Evolutionary conservation across 2,888 invertebrate species (phyloP).

Genomic region (Drosophila histrio): DNA sequence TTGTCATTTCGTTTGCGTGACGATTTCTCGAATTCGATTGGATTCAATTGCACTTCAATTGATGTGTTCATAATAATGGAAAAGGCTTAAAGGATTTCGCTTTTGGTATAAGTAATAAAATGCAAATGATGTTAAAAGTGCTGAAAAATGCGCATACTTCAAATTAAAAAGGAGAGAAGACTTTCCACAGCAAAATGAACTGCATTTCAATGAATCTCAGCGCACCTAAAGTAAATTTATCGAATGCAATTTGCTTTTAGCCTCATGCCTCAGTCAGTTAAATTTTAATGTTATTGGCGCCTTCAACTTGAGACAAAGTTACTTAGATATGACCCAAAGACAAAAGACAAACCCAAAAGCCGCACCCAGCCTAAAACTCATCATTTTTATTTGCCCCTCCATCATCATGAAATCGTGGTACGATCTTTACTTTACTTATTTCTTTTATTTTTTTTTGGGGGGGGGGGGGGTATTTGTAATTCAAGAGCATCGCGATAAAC

Average conservation of each 20-base stretch:
- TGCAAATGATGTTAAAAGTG: conserved; percentile 8
- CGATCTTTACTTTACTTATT: neutral
- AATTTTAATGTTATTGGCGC: conserved; percentile 66
- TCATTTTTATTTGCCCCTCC: conserved; percentile 38
- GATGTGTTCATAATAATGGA: conserved; percentile 60
- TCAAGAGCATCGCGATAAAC: conserved; percentile 82
- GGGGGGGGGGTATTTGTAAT: conserved; percentile 58
- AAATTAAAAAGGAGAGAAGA: neutral
- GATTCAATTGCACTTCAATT: conserved; percentile 46
- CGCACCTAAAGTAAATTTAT: conserved; percentile 16
- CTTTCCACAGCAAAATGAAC: conserved; percentile 1
- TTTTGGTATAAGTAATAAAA: neutral
- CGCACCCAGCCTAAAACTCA: conserved; percentile 45
- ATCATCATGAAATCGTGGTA: conserved; percentile 8
- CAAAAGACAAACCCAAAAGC: conserved; percentile 13
- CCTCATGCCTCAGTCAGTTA: conserved; percentile 43
- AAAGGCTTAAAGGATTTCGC: conserved; percentile 26
- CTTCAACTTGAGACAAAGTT: conserved; percentile 62
- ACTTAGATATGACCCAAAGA: conserved; percentile 13
- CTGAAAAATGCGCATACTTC: conserved; percentile 4
- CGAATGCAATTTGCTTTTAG: conserved; percentile 49
- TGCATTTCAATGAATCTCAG: conserved; percentile 1
- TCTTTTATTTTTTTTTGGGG: neutral
- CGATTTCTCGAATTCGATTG: conserved; percentile 38
- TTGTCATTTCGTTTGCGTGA: conserved; percentile 65